These are phyloP conservation scores for Pelecanus crispus DNA, from an alignment of 2,113 vertebrate species.

Conservation along the genomic window DNA sequence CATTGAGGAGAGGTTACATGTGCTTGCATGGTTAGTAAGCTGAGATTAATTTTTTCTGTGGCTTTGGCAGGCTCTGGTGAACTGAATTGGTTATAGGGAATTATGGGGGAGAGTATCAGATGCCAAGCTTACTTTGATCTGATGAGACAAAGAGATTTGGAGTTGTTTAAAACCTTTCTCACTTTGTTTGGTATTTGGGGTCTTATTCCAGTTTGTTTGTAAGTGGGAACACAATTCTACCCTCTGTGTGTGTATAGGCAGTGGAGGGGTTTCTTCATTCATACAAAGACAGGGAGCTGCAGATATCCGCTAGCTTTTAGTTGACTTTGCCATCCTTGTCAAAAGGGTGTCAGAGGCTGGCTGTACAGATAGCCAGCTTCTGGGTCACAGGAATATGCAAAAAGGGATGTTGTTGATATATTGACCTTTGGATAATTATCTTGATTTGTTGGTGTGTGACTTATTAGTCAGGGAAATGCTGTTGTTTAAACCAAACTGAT, in stretches of 20 bases:
- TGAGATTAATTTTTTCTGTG: conserved; percentile 8
- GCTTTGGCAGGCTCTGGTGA: conserved; percentile 9
- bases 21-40: background rate
- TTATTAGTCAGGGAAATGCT: background rate
- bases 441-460: background rate
- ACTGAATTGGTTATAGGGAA: background rate
- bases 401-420: background rate
- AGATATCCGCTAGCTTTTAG: background rate
- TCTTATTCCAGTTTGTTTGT: background rate
- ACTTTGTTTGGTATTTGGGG: background rate
- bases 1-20: background rate
- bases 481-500: background rate
- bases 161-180: background rate
- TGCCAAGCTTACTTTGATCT: background rate
- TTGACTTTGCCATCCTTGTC: background rate
- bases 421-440: conserved; percentile 19
- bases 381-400: background rate
- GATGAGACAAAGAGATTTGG: background rate
- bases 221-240: background rate
- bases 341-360: background rate
- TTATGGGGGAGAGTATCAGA: background rate
- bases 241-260: background rate
- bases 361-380: background rate
- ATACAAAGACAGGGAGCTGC: background rate
- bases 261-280: background rate